Base-by-base conservation (phyloP, 2,888 invertebrate genomes). In the Orthosia gothica region DNA sequence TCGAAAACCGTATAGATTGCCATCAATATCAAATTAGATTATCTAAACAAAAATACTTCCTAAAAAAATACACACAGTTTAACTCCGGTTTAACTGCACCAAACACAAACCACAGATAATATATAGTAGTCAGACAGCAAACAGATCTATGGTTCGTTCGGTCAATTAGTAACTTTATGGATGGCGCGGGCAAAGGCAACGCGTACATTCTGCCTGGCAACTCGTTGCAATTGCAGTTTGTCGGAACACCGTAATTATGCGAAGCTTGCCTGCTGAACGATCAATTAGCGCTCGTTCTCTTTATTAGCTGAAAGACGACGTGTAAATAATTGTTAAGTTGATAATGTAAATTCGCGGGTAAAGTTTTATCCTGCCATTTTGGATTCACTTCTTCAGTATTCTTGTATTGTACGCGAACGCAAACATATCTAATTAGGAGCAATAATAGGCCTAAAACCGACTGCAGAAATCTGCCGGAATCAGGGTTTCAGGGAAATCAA, bases 161-260 rank as follows among this genome's bases (percentile, higher is more conserved):
- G 76, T 73, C 82, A 81, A 82, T 82, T 82, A 84, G 52, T 68
- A 70, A 73, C 68, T 73, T 76, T 74, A 76, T 68, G 23, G 45
- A 72, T 67, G 49, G 52, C 50, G 16, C 59, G 67, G 45, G 52
- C 59, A 63, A 79, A 69, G 62, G 74, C 74, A 49, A 13, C 18
- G 45, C 40, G 15, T 67, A 61, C 61, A 70, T 84, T 70, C 59
- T 45, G 64, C 68, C 63, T 16, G 26, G 45, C 12, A 77, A 74
- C 70, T 50, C 62, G 70, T 78, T 74, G 70, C 69, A 62, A 52
- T 18, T 78, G 70, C 72, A 74, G 32, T 82, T 84, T 81, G 32
- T 70, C 50, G 18, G 70, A 58, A 67, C 50, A 50, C 62, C 47
- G 47, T 79, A 71, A 72, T 68, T 84, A 67, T 52, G 58, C 50